Percentiles rank a stretch among this genome's conserved stretches.
Evolutionary conservation across 2,113 vertebrate species (phyloP).

Genomic region (Pseudorasbora parva): DNA sequence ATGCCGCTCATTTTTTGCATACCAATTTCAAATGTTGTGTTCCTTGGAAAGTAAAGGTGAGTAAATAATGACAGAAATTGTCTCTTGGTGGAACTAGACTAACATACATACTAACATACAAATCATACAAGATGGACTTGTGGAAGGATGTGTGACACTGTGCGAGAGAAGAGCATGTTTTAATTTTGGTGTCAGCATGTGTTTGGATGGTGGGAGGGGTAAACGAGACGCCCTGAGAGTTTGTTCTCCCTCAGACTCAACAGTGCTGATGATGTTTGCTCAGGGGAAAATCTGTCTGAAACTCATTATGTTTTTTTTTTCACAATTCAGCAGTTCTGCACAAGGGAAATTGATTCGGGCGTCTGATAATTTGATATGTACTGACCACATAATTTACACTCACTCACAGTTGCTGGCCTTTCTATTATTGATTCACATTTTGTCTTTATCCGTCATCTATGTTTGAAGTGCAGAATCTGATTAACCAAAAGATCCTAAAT

Average conservation of each 20-base stretch:
- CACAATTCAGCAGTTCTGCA: slow-evolving; percentile 46
- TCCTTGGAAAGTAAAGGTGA: not conserved
- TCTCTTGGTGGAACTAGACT: not conserved
- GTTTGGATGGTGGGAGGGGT: slow-evolving; percentile 12
- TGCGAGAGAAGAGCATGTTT: not conserved
- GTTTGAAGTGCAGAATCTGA: slow-evolving; percentile 15
- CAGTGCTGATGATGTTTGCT: slow-evolving; percentile 33
- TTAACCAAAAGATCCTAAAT: not conserved
- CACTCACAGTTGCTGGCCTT: slow-evolving; percentile 4
- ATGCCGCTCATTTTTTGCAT: not conserved
- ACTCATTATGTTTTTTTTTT: slow-evolving; percentile 37
- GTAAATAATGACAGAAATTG: not conserved
- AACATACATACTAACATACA: too few species aligned
- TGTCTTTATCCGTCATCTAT: not conserved
- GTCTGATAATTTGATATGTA: slow-evolving; percentile 39
- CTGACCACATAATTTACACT: slow-evolving; percentile 44
- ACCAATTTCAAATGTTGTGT: not conserved
- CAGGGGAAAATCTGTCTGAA: slow-evolving; percentile 36
- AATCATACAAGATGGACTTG: not conserved
- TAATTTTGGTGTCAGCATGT: slow-evolving; percentile 20
- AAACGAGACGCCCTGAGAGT: slow-evolving; percentile 15
- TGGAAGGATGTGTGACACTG: not conserved
- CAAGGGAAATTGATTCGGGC: slow-evolving; percentile 32
- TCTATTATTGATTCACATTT: not conserved
- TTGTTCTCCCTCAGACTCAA: slow-evolving; percentile 28